Percentiles rank a stretch among this genome's conserved stretches.
Evolutionary conservation across 2,888 invertebrate genomes (phyloP).

Genomic region (Archaeoteleia sp.): DNA sequence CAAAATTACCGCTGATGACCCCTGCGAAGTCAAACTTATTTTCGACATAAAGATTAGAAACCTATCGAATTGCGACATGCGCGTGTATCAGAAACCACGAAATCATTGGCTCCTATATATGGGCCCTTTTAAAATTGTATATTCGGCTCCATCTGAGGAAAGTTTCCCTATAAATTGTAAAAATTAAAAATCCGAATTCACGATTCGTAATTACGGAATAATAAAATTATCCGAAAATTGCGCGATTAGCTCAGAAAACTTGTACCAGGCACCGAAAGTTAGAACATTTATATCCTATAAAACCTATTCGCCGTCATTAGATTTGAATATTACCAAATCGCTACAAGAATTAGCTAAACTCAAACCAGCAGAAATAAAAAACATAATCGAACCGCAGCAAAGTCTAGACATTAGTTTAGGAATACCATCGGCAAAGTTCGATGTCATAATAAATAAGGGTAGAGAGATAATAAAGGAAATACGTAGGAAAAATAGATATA

Average conservation of each 20-base stretch:
- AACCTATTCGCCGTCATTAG: too few species aligned
- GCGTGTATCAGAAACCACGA: background rate
- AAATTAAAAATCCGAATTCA: background rate
- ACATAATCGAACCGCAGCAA: too few species aligned
- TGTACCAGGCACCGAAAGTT: too few species aligned
- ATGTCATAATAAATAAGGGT: too few species aligned
- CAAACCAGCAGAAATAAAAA: too few species aligned
- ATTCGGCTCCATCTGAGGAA: background rate
- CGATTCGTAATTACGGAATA: background rate
- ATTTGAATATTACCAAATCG: too few species aligned
- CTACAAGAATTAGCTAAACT: too few species aligned
- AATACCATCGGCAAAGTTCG: too few species aligned
- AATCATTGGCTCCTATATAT: background rate
- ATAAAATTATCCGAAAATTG: background rate
- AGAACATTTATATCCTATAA: too few species aligned
- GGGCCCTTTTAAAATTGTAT: background rate
- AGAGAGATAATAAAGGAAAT: too few species aligned
- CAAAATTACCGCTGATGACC: background rate
- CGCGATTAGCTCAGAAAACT: background rate
- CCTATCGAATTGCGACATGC: background rate
- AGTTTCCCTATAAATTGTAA: background rate
- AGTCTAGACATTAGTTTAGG: too few species aligned
- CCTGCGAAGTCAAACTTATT: background rate
- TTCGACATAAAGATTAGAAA: background rate
- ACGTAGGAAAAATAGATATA: too few species aligned